Evolutionary conservation across 2,797 vertebrate genomes (phyloP), one percentile per base, ranked within the genome.

Genomic region (Coregonus suidteri): DNA sequence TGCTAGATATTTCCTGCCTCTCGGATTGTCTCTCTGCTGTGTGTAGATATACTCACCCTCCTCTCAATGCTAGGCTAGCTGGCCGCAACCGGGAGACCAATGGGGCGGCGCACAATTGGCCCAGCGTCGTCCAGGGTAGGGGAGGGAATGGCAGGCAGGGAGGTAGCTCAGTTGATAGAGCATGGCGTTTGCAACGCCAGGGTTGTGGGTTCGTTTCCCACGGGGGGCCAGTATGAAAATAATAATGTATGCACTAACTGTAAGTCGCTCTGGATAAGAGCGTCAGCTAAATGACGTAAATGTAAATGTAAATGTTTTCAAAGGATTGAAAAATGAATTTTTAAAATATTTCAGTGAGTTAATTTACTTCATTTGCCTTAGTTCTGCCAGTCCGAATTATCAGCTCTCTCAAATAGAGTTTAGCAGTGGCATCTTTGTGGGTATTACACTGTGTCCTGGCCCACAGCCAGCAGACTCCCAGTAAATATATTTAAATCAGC

Each of bases 401-500:
- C 93, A 91, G 88, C 91, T 90, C 91, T 91, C 88, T 93, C 92
- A 95, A 96, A 96, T 92, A 94, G 92, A 95, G 92, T 95, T 94
- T 92, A 91, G 91, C 92, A 90, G 93, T 90, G 91, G 91, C 87
- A 90, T 92, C 91, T 96, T 96, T 95, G 92, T 94, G 92, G 88
- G 90, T 92, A 93, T 95, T 95, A 94, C 87, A 90, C 89, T 91
- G 88, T 47, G 41, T 93, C 91, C 93, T 96, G 95, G 93, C 91
- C 91, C 86, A 84, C 90, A 93, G 95, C 95, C 95, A 95, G 87
- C 89, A 87, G 91, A 94, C 94, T 91, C 91, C 87, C 82, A 93
- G 91, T 94, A 96, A 97, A 97, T 96, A 95, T 95, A 95, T 97
- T 97, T 94, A 96, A 97, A 96, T 96, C 93, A 94, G 91, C 92